Base-by-base conservation (phyloP, 2,113 vertebrate genomes). In the Choloepus hoffmanni region DNA sequence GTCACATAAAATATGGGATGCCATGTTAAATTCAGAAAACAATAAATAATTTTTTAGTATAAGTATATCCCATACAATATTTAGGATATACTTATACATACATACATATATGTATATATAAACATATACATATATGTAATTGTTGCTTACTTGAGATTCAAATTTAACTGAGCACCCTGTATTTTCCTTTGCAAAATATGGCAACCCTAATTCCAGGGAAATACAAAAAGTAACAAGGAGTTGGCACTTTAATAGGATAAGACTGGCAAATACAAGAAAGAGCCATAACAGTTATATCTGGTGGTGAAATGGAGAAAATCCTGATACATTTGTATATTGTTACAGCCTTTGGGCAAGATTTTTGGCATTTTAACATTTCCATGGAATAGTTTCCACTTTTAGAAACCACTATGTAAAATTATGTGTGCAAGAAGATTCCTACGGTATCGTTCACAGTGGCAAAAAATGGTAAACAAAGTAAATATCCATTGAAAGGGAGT, bases 401-500 rank as follows among this genome's bases (percentile, higher is more conserved):
- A 55, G 30, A 72, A 78, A 73, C 30, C 65, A 55, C 43, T 33
- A n/a, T 72, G 50, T 76, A 68, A 70, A 36, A 18, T 40, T 33
- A 78, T 23, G 7, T 12, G 8, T 33, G 72, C 58, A 24, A 78
- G 40, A 88, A 63, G 36, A 63, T 89, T 15, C 43, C 77, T 62
- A 36, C 9, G 62, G 26, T 40, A 30, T 18, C 68, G 33, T 43
- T 91, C 36, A 40, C 7, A 19, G 62, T 18, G 85, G 62, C 53
- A 63, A 89, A n/a, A 92, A 89, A 63, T 89, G 62, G 77, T 28
- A 91, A 84, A 62, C n/a, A 50, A 73, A 87, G n/a, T 16, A 65
- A 77, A 62, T 50, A 62, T 48, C 40, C 53, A 55, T 55, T 8
- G 11, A 18, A 4, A 72, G 53, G 68, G n/a, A 68, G 26, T 33